Conservation (phyloP, 2,797 vertebrate species). For the Argyrosomus regius region DNA sequence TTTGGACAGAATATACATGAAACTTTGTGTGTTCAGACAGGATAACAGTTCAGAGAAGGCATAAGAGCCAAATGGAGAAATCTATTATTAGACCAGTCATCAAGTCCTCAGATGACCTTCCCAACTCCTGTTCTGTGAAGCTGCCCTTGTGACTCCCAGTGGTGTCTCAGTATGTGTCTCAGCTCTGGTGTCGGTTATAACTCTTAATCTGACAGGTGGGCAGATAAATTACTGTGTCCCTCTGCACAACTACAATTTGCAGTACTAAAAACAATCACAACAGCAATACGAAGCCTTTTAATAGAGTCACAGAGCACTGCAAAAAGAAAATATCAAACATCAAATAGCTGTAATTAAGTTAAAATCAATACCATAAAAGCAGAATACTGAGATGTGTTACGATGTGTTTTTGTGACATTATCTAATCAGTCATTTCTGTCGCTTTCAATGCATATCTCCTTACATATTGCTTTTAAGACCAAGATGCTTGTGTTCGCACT, state of each 20-base stretch:
- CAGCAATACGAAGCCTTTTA: conserved; percentile 7
- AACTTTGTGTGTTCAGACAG: conserved; percentile 30
- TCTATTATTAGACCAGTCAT: conserved; percentile 65
- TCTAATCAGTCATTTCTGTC: not conserved
- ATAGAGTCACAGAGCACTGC: not conserved
- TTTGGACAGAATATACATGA: conserved; percentile 47
- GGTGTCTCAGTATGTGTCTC: conserved; percentile 47
- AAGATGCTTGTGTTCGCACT: not conserved
- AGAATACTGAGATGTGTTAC: not conserved
- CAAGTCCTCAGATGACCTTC: conserved; percentile 60
- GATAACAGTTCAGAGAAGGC: conserved; percentile 50
- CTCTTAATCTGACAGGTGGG: conserved; percentile 56
- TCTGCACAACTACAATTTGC: conserved; percentile 52
- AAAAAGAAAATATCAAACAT: not conserved
- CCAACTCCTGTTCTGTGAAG: conserved; percentile 37
- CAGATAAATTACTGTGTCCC: conserved; percentile 45
- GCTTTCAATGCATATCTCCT: not conserved
- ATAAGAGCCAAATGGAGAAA: conserved; percentile 44
- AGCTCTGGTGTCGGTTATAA: conserved; percentile 52
- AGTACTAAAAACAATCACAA: conserved; percentile 19
- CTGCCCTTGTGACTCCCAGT: conserved; percentile 46
- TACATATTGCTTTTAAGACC: not conserved
- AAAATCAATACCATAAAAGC: not conserved
- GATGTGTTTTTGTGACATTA: not conserved
- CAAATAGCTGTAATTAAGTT: not conserved